Evolutionary conservation across 2,888 invertebrate genomes (phyloP).

Genomic region (Cotesia congregata): DNA sequence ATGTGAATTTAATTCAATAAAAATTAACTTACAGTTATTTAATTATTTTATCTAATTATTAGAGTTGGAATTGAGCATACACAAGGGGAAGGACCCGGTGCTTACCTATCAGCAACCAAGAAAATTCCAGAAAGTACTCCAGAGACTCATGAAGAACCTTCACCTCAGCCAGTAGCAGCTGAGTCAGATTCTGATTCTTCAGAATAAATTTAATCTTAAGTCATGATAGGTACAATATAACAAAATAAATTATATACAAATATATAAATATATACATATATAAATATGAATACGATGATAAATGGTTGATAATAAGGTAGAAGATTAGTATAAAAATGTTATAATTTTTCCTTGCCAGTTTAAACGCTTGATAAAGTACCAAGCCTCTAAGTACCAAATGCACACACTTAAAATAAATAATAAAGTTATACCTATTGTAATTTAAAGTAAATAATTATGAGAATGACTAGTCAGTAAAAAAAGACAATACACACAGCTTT

Average conservation of each 20-base stretch:
- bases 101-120: conserved; percentile 78
- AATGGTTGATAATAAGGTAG: background rate
- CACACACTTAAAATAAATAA: background rate
- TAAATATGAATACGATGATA: background rate
- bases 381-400: background rate
- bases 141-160: conserved; percentile 62
- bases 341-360: background rate
- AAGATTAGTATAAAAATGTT: background rate
- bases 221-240: conserved; percentile 16
- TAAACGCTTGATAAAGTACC: conserved; percentile 1
- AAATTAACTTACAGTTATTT: background rate
- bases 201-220: conserved; percentile 64
- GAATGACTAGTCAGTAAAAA: background rate
- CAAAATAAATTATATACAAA: background rate
- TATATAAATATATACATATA: background rate
- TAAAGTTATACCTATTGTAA: too few species aligned
- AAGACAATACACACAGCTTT: conserved; percentile 1
- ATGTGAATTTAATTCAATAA: too few species aligned
- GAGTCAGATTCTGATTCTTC: conserved; percentile 73
- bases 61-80: conserved; percentile 93
- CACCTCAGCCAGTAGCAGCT: conserved; percentile 68
- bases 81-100: conserved; percentile 79
- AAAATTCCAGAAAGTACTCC: conserved; percentile 64
- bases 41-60: background rate
- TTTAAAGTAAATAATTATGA: background rate